phyloP scores from a whole-genome alignment of 2,797 vertebrate species.

The Helostoma temminkii region DNA sequence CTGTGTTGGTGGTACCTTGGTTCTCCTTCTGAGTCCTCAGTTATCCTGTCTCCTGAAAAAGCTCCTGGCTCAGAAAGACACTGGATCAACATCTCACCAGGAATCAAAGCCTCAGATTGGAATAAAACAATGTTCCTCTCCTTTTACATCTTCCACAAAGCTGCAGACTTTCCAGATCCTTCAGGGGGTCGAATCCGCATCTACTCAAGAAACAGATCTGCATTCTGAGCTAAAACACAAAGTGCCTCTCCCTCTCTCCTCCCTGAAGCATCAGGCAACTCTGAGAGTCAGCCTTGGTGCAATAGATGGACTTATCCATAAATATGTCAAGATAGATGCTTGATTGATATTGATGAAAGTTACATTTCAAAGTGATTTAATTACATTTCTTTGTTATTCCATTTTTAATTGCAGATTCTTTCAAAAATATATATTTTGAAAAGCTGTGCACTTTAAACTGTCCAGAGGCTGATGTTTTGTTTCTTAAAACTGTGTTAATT shows the following conservation, averaged over 20 bases:
- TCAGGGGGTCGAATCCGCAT: conserved; percentile 1
- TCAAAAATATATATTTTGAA: not conserved
- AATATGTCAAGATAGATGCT: conserved; percentile 85
- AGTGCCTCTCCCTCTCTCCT: conserved; percentile 40
- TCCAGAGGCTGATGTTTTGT: not conserved
- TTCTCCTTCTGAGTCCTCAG: conserved; percentile 89
- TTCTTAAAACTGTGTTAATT: not conserved
- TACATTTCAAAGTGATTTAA: not conserved
- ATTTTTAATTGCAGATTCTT: not conserved
- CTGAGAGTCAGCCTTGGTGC: conserved; percentile 89
- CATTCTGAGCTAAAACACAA: conserved; percentile 8
- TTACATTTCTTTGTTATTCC: too few relatives aligned
- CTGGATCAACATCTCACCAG: conserved; percentile 21
- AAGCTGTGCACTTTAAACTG: not conserved
- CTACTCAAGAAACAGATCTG: conserved; percentile 20
- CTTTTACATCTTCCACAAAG: conserved; percentile 64
- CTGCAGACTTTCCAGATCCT: conserved; percentile 56
- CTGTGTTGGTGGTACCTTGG: conserved; percentile 83
- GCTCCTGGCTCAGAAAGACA: conserved; percentile 42
- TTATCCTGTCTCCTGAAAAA: conserved; percentile 78
- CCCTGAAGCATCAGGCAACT: conserved; percentile 79
- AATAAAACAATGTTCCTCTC: conserved; percentile 7
- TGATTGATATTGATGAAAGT: conserved; percentile 9
- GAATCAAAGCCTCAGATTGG: conserved; percentile 33
- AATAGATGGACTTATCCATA: conserved; percentile 90